Conservation (phyloP, 2,113 vertebrate species). For the Tenrec ecaudatus region DNA sequence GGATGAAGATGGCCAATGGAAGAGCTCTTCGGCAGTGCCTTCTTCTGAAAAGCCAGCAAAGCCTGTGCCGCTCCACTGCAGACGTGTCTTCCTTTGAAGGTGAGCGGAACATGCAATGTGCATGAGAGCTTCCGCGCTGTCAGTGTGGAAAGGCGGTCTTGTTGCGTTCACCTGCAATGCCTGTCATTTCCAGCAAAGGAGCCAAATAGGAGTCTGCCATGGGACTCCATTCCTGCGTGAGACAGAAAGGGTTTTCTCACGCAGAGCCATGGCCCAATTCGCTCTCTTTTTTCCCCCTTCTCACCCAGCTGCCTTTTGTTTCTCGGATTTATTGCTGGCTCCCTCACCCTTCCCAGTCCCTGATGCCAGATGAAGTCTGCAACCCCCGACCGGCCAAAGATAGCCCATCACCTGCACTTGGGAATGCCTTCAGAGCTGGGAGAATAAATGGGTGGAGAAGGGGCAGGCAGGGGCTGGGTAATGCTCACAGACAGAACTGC, state of each 20-base stretch:
- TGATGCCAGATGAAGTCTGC: conserved; percentile 63
- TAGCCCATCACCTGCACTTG: conserved; percentile 29
- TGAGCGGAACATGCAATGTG: not conserved
- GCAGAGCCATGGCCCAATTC: not conserved
- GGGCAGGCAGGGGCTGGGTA: conserved; percentile 60
- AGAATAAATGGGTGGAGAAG: conserved; percentile 74
- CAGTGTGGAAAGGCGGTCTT: not conserved
- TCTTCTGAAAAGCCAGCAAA: not conserved
- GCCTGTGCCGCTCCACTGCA: not conserved
- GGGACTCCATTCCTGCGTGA: not conserved
- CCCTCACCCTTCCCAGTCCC: not conserved
- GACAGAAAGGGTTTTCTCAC: not conserved
- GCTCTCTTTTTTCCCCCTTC: too few relatives aligned
- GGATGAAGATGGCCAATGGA: not conserved
- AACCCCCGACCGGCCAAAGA: conserved; percentile 43
- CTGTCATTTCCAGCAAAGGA: conserved; percentile 49
- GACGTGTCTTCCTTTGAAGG: not conserved
- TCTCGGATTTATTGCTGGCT: conserved; percentile 38
- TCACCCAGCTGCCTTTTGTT: conserved; percentile 13
- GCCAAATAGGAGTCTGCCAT: not conserved
- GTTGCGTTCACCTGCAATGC: conserved; percentile 3
- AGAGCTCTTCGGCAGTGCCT: not conserved
- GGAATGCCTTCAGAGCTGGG: conserved; percentile 58
- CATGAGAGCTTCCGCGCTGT: not conserved
- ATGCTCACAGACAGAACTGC: conserved; percentile 72